Evolutionary conservation across 2,113 vertebrate genomes (phyloP), one percentile per base, ranked within the genome.

Genomic region (Callorhinus ursinus): DNA sequence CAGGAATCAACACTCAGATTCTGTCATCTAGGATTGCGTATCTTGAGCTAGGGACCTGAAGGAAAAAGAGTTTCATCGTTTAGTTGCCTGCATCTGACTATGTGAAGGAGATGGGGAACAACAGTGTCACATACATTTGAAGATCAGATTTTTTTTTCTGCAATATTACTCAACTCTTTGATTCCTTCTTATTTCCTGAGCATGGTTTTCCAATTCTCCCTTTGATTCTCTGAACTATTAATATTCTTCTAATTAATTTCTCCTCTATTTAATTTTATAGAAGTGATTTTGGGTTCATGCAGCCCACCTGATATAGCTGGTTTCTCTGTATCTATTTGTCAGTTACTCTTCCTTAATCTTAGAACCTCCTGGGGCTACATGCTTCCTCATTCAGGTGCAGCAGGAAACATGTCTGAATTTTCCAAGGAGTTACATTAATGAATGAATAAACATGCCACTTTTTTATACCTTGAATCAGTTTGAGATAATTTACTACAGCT

Each of bases 391-490:
- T 92, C 57, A 71, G 21, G 8, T 69, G 94, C 42, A 92, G 19
- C 72, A 89, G n/a, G 36, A 96, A 76, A 82, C 15, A 69, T 92
- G 39, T 84, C 72, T 81, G 39, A 69, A 81, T 92, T 94, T 85
- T 81, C 42, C 15, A 80, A 82, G 57, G 69, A 94, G 26, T 90
- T 95, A 81, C 21, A 86, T 86, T 53, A 94, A 88, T 87, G 39
- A 80, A 71, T 65, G 71, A 39, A 36, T 77, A 28, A 90, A 85
- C 49, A 57, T 24, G 67, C 31, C 11, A 13, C 71, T 71, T 39
- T 88, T 42, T 93, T 88, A 22, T 86, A 90, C 61, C 16, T 57
- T 92, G 61, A 13, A 61, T 61, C 28, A 80, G 28, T 84, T 80
- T 90, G 33, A 90, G 67, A 46, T 84, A 39, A 94, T 87, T 51